Percentiles rank a stretch among this genome's conserved stretches.
Evolutionary conservation across 2,888 invertebrate species (phyloP).

Genomic region (Hipparchia semele): DNA sequence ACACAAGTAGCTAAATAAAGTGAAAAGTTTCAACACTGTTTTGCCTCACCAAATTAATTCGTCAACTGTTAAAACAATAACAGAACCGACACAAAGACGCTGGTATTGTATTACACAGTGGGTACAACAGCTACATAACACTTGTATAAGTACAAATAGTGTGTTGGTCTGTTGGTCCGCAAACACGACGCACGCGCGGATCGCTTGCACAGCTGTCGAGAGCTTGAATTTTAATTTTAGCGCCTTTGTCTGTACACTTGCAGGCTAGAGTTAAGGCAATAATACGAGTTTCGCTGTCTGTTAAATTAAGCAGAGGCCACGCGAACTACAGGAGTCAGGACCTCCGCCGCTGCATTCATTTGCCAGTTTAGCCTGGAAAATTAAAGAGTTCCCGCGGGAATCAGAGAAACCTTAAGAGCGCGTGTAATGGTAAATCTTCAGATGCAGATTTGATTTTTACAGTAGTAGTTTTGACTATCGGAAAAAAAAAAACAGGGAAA

Average conservation of each 20-base stretch:
- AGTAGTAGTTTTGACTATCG: too few species aligned
- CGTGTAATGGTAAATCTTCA: too few species aligned
- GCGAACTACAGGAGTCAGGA: too few species aligned
- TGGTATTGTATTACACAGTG: conserved; percentile 6
- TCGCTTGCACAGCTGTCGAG: conserved; percentile 23
- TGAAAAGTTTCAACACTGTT: neutral
- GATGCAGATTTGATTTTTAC: too few species aligned
- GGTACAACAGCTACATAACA: neutral
- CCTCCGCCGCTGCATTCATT: too few species aligned
- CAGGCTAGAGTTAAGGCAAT: neutral
- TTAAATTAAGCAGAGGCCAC: too few species aligned
- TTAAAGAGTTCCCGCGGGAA: too few species aligned
- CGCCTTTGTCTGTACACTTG: neutral
- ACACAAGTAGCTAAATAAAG: neutral
- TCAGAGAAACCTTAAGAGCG: too few species aligned
- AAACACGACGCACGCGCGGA: conserved; percentile 26
- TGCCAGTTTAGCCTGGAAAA: too few species aligned
- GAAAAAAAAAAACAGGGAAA: too few species aligned
- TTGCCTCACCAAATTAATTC: conserved; percentile 3
- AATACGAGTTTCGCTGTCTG: neutral
- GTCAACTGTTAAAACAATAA: conserved; percentile 15
- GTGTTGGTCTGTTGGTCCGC: neutral
- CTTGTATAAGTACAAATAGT: neutral
- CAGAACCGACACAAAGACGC: conserved; percentile 9
- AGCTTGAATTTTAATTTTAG: conserved; percentile 22